Conservation (phyloP, 2,113 vertebrate genomes). For the Chlorodrepanis virens region DNA sequence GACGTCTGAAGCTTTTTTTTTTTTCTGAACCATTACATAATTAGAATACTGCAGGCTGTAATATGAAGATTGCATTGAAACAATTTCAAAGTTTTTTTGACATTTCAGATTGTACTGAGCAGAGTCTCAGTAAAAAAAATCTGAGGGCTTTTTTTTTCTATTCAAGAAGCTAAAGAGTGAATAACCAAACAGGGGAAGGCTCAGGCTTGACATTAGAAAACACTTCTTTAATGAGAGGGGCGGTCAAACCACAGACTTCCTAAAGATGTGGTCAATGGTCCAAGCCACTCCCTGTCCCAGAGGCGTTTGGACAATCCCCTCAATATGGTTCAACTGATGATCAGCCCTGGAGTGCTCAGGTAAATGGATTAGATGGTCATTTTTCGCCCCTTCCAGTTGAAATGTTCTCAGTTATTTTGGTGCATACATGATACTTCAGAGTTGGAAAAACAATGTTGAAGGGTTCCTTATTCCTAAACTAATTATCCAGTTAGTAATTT, state of each 20-base stretch:
- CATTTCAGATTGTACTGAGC: conserved; percentile 21
- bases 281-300: not conserved
- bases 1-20: not conserved
- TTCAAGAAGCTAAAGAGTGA: not conserved
- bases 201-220: not conserved
- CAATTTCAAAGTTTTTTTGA: conserved; percentile 40
- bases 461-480: not conserved
- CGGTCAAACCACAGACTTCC: not conserved
- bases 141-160: not conserved
- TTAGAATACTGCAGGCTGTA: not conserved
- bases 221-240: not conserved
- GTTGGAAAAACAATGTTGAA: not conserved
- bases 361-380: not conserved
- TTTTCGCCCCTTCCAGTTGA: not conserved
- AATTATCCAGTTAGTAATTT: not conserved
- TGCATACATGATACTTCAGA: not conserved
- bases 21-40: not conserved
- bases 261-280: not conserved
- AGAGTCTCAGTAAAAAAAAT: not conserved
- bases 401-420: not conserved
- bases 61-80: conserved; percentile 20
- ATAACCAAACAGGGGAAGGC: not conserved
- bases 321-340: not conserved
- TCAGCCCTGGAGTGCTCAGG: not conserved
- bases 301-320: not conserved